phyloP scores from a whole-genome alignment of 2,888 invertebrate genomes.

The Vesta saturnalis region DNA sequence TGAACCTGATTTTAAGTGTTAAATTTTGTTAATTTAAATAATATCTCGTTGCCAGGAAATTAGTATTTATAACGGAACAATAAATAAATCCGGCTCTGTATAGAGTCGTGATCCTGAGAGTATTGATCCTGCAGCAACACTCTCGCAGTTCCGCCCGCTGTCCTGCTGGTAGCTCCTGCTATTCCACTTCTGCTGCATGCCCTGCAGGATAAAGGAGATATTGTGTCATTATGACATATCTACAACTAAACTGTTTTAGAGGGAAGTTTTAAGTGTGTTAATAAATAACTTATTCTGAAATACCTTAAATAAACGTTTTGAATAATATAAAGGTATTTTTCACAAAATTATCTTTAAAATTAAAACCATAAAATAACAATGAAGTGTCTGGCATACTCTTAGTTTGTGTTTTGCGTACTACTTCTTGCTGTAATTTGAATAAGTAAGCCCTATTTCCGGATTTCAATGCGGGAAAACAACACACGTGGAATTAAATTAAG shows the following conservation, averaged over 20 bases:
- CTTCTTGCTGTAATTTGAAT: constrained; percentile 32
- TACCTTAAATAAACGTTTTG: neutral
- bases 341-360: constrained; percentile 6
- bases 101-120: constrained; percentile 51
- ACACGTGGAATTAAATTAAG: constrained; percentile 34
- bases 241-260: constrained; percentile 28
- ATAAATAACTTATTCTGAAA: constrained; percentile 13
- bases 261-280: constrained; percentile 14
- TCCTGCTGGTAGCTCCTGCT: constrained; percentile 42
- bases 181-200: constrained; percentile 47
- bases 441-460: constrained; percentile 26
- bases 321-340: neutral
- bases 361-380: constrained; percentile 12
- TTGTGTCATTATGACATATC: constrained; percentile 21
- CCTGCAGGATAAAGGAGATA: constrained; percentile 46
- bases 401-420: constrained; percentile 18
- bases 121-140: constrained; percentile 51
- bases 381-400: constrained; percentile 19
- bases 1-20: too few species aligned
- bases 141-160: constrained; percentile 39
- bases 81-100: constrained; percentile 49
- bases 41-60: too few species aligned
- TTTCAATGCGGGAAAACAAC: constrained; percentile 30
- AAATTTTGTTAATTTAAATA: too few species aligned
- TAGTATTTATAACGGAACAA: constrained; percentile 36